These are phyloP conservation scores for Stegana nigrithorax DNA, from an alignment of 2,888 invertebrate species.

Conservation along the genomic window DNA sequence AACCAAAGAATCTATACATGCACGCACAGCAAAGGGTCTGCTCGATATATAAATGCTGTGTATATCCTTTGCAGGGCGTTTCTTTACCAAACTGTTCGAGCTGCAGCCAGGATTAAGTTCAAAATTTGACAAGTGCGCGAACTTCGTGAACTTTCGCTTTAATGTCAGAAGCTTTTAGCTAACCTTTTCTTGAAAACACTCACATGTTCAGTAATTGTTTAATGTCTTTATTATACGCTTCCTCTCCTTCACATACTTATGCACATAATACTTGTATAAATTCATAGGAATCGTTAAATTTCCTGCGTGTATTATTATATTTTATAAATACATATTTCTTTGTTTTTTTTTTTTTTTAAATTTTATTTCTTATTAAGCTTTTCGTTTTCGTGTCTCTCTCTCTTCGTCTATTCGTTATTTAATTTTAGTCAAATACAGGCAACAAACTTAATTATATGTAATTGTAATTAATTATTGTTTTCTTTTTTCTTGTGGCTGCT, in stretches of 20 bases:
- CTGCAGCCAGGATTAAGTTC: too few species aligned
- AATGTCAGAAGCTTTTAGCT: too few species aligned
- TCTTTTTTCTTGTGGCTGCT: slow-evolving; percentile 9
- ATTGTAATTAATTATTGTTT: slow-evolving; percentile 21
- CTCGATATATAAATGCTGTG: too few species aligned
- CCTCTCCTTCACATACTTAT: not conserved
- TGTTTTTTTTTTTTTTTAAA: not conserved
- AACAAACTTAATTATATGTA: slow-evolving; percentile 46
- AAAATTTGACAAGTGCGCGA: too few species aligned
- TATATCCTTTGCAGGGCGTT: too few species aligned
- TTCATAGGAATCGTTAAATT: slow-evolving; percentile 14
- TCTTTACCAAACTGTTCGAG: too few species aligned
- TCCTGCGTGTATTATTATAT: not conserved
- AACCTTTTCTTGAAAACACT: too few species aligned
- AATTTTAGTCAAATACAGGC: slow-evolving; percentile 39
- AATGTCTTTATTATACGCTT: slow-evolving; percentile 11
- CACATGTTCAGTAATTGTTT: too few species aligned
- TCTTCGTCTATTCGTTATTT: not conserved
- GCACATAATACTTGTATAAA: slow-evolving; percentile 17
- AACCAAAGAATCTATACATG: too few species aligned
- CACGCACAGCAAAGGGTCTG: too few species aligned
- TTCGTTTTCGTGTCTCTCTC: not conserved
- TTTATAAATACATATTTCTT: not conserved
- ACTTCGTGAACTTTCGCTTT: too few species aligned
- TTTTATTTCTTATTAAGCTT: not conserved